Percentiles rank a stretch among this genome's conserved stretches.
Evolutionary conservation across 2,888 invertebrate genomes (phyloP).

Genomic region (Hirudinaria manillensis): DNA sequence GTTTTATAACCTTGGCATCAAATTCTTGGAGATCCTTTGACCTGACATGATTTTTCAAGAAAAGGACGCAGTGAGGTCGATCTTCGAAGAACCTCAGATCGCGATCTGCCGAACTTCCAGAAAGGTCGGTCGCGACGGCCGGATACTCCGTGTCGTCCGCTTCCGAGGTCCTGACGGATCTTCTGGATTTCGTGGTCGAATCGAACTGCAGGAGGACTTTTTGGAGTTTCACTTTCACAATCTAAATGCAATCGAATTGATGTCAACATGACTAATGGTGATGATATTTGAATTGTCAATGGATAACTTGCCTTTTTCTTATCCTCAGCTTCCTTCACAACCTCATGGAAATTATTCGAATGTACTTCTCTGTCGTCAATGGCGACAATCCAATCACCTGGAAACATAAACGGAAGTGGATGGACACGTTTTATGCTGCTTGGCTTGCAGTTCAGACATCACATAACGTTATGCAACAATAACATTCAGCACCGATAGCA

Average conservation of each 20-base stretch:
- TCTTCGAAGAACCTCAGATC: neutral
- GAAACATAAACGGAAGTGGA: too few relatives aligned
- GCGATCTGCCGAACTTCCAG: neutral
- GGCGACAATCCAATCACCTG: slow-evolving; percentile 26
- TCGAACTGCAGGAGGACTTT: slow-evolving; percentile 16
- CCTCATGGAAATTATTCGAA: slow-evolving; percentile 18
- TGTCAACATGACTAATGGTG: too few relatives aligned
- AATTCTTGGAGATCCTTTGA: slow-evolving; percentile 24
- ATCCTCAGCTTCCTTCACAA: neutral
- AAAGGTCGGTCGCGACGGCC: slow-evolving; percentile 1
- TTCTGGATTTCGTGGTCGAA: neutral
- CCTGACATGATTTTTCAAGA: neutral
- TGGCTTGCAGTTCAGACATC: too few relatives aligned
- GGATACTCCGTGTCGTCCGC: neutral
- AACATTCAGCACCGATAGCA: too few relatives aligned
- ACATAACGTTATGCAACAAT: too few relatives aligned
- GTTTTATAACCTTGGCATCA: slow-evolving; percentile 21
- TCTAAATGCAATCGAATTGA: neutral
- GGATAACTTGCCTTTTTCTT: slow-evolving; percentile 6
- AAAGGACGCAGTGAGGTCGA: slow-evolving; percentile 13
- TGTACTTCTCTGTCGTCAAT: slow-evolving; percentile 9
- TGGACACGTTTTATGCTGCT: too few relatives aligned
- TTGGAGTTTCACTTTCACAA: slow-evolving; percentile 18
- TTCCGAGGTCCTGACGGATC: neutral
- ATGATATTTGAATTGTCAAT: too few relatives aligned